Base-by-base conservation (phyloP, 2,888 invertebrate genomes). In the Dasysyrphus tricinctus region DNA sequence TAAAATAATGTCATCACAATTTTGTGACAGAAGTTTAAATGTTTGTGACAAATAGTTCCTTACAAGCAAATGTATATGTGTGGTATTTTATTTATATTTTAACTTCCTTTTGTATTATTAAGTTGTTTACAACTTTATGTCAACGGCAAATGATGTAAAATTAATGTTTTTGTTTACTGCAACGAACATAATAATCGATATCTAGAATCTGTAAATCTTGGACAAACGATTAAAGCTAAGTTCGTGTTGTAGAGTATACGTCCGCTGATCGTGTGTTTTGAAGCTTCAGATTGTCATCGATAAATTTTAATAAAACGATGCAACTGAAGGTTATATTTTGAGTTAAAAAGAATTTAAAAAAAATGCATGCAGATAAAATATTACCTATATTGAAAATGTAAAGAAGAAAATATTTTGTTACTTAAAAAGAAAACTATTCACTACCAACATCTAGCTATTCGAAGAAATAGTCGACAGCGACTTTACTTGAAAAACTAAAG, bases 161-260 rank as follows among this genome's bases (percentile, higher is more conserved):
- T 63, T 29, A 29, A 59, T 59, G 11, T 8, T 63, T 24, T 63
- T 63, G 61, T 42, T 42, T 42, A 63, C 29, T 12, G 12, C 14
- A 63, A 29, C 8, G 29, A 61, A 39, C 24, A 61, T 0, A 59
- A 42, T 12, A 14, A 42, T 51, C 24, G 37, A 37, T 7, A 39
- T 14, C 12, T 12, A 59, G 2, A 34, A 59, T 59, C 6, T 37
- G 34, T 16, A 19, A 37, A 59, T 29, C 5, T 61, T 42, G 3
- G 39, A 61, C 44, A 24, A 44, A 63, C 44, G n/a, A 32, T 44
- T 29, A 24, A 24, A 44, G 11, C 6, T 11, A 44, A 59, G n/a
- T 32, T 63, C 44, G 44, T 63, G 63, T 63, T 9, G 5, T 37
- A 32, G 7, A 24, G 24, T 24, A 24, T 9, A 32, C 44, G 29